These are phyloP conservation scores for Callorhinus ursinus DNA, from an alignment of 2,113 vertebrate species.

Conservation along the genomic window DNA sequence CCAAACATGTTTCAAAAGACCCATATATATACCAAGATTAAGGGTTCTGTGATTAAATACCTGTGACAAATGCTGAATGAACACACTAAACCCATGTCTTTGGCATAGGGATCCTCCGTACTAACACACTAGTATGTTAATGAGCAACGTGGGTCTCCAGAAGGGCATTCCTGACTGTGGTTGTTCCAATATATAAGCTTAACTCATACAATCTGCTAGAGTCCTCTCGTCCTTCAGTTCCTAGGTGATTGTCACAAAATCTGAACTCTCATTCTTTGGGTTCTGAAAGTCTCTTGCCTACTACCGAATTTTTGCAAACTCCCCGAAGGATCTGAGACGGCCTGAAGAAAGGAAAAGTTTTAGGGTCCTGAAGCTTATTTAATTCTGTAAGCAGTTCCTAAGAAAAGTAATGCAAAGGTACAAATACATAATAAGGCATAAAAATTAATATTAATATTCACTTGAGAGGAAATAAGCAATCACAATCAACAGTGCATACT, in stretches of 20 bases:
- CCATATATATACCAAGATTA: not conserved
- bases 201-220: not conserved
- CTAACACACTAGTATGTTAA: not conserved
- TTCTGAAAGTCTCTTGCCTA: not conserved
- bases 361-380: not conserved
- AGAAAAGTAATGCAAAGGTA: not conserved
- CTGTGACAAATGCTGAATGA: not conserved
- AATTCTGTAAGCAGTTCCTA: not conserved
- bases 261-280: not conserved
- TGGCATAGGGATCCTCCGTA: not conserved
- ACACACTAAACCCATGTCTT: not conserved
- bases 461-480: not conserved
- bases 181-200: not conserved
- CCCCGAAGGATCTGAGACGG: not conserved
- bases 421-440: not conserved
- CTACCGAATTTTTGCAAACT: not conserved
- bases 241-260: not conserved
- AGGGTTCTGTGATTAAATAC: not conserved
- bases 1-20: not conserved
- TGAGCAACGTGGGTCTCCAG: not conserved
- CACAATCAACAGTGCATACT: not conserved
- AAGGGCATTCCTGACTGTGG: not conserved
- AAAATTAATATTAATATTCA: not conserved
- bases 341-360: not conserved
- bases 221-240: not conserved